These are phyloP conservation scores for Nephrotoma guestfalica DNA, from an alignment of 2,888 invertebrate species.

Conservation along the genomic window DNA sequence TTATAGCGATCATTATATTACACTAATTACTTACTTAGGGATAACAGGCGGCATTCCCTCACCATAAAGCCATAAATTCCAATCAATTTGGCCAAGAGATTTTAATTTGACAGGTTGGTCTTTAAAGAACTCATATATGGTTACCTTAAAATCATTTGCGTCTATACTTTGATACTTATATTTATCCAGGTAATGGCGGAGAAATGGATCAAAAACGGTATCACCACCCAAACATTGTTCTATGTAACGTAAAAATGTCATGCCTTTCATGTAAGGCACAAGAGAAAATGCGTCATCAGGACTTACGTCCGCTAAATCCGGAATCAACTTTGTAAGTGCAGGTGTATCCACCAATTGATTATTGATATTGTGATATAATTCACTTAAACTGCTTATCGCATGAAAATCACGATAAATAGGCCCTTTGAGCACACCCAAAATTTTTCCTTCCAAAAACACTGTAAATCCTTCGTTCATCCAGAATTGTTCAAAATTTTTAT, in stretches of 20 bases:
- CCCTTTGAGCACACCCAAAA: constrained; percentile 53
- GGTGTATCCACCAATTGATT: constrained; percentile 43
- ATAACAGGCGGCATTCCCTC: constrained; percentile 83
- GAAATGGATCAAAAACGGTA: constrained; percentile 64
- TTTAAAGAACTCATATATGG: constrained; percentile 56
- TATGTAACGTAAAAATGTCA: constrained; percentile 69
- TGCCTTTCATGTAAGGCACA: constrained; percentile 91
- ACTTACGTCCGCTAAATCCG: constrained; percentile 61
- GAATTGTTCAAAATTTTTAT: constrained; percentile 86
- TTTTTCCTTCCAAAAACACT: constrained; percentile 80
- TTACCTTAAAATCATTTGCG: constrained; percentile 63
- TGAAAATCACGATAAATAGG: constrained; percentile 59
- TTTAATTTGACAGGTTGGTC: constrained; percentile 33
- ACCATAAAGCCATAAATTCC: constrained; percentile 67
- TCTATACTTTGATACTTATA: constrained; percentile 72
- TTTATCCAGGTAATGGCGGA: constrained; percentile 62
- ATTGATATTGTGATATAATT: constrained; percentile 36
- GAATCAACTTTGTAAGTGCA: constrained; percentile 63
- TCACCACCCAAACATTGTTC: constrained; percentile 73
- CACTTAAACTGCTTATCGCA: constrained; percentile 61
- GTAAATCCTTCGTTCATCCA: constrained; percentile 93
- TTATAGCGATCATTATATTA: not conserved
- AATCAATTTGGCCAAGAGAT: constrained; percentile 51
- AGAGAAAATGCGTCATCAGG: constrained; percentile 86
- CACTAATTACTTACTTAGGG: constrained; percentile 46